Evolutionary conservation across 2,113 vertebrate genomes (phyloP).

Genomic region (Oncorhynchus mykiss): DNA sequence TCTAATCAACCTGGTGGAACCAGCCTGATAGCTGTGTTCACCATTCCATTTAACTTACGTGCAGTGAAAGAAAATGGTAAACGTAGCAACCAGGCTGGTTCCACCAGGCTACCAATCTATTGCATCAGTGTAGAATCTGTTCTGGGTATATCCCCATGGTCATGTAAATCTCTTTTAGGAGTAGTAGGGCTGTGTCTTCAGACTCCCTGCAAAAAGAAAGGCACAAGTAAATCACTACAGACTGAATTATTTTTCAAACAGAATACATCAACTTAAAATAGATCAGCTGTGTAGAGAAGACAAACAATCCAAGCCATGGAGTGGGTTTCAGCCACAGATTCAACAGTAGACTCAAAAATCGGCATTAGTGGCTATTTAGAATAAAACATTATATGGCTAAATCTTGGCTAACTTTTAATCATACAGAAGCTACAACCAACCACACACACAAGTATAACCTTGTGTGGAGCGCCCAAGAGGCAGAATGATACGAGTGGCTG

Average conservation of each 20-base stretch:
- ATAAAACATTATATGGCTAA: too few relatives aligned
- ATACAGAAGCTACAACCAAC: too few relatives aligned
- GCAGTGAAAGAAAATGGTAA: too few relatives aligned
- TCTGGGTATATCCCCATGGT: constrained; percentile 85
- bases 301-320: not conserved
- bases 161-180: constrained; percentile 95
- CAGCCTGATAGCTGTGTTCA: too few relatives aligned
- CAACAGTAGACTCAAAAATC: not conserved
- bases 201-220: constrained; percentile 81
- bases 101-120: not conserved
- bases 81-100: too few relatives aligned
- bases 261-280: not conserved
- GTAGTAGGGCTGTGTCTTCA: constrained; percentile 92
- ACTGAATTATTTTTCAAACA: not conserved
- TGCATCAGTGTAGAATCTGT: constrained; percentile 81
- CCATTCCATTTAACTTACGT: too few relatives aligned
- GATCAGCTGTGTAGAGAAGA: not conserved
- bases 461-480: too few relatives aligned
- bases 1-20: not conserved
- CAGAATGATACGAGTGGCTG: too few relatives aligned
- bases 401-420: too few relatives aligned
- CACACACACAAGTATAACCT: too few relatives aligned
- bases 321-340: not conserved
- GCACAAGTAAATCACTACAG: not conserved
- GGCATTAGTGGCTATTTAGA: not conserved